phyloP scores from a whole-genome alignment of 2,113 vertebrate genomes.

The Epinephelus cyanopodus region DNA sequence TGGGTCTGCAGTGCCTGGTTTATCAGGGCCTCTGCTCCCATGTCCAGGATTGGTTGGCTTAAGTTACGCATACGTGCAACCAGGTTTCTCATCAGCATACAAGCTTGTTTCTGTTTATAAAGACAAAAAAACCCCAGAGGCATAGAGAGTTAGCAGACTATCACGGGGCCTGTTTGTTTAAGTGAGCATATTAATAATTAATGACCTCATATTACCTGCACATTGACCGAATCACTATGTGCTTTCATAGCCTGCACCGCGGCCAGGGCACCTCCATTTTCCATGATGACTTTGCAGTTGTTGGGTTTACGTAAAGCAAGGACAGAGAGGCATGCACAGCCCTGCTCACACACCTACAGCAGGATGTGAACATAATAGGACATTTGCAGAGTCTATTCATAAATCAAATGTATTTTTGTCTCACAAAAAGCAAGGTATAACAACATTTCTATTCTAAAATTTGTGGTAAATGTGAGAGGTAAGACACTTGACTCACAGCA shows the following conservation, averaged over 20 bases:
- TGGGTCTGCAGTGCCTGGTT: conserved; percentile 86
- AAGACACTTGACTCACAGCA: conserved; percentile 72
- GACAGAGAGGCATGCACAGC: conserved; percentile 90
- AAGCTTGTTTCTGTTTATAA: conserved; percentile 90
- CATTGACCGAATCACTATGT: conserved; percentile 82
- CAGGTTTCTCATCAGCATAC: conserved; percentile 95
- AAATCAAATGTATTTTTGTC: background rate
- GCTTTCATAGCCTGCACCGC: conserved; percentile 94
- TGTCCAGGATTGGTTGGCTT: conserved; percentile 89
- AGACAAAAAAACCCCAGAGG: background rate
- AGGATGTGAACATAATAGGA: background rate
- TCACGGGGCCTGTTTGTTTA: background rate
- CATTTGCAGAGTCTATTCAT: background rate
- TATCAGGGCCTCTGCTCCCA: conserved; percentile 95
- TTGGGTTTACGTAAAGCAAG: conserved; percentile 93
- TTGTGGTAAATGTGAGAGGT: background rate
- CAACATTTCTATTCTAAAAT: background rate
- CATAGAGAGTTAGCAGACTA: background rate
- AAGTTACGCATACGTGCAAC: conserved; percentile 87
- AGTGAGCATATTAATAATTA: background rate
- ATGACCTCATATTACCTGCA: conserved; percentile 87
- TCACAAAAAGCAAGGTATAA: background rate
- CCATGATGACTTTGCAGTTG: conserved; percentile 93
- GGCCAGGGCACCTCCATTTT: conserved; percentile 89
- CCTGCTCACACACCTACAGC: conserved; percentile 94